phyloP scores from a whole-genome alignment of 1,140 invertebrate species.

The Heliconius nattereri region DNA sequence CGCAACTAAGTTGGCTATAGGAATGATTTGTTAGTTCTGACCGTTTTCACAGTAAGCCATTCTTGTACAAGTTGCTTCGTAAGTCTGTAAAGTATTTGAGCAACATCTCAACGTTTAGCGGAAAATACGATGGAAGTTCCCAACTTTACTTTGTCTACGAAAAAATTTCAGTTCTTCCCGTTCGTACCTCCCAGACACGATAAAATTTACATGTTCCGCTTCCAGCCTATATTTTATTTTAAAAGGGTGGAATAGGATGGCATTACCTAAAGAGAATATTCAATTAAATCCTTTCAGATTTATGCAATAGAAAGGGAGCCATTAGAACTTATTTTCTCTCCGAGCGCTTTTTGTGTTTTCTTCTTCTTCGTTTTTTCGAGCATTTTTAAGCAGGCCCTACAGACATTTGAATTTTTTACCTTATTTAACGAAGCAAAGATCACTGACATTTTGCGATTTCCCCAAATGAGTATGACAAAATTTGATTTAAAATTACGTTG shows the following conservation, averaged over 20 bases:
- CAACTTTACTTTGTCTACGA: conserved; percentile 62
- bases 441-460: conserved; percentile 13
- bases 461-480: conserved; percentile 24
- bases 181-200: conserved; percentile 64
- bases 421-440: conserved; percentile 25
- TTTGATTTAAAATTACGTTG: conserved; percentile 27
- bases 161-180: conserved; percentile 63
- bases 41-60: conserved; percentile 55
- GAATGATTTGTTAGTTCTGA: conserved; percentile 69
- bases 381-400: conserved; percentile 39
- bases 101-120: conserved; percentile 71
- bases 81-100: conserved; percentile 72
- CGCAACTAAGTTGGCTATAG: conserved; percentile 20
- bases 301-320: conserved; percentile 58
- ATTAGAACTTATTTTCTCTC: conserved; percentile 62
- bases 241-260: conserved; percentile 76
- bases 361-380: conserved; percentile 42
- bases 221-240: conserved; percentile 78
- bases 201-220: conserved; percentile 80
- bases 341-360: conserved; percentile 45
- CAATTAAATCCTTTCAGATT: conserved; percentile 77
- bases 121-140: conserved; percentile 76
- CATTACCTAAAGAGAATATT: conserved; percentile 78
- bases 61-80: conserved; percentile 69
- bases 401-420: conserved; percentile 22